Evolutionary conservation across 2,797 vertebrate species (phyloP).

Genomic region (Apogon talboti): DNA sequence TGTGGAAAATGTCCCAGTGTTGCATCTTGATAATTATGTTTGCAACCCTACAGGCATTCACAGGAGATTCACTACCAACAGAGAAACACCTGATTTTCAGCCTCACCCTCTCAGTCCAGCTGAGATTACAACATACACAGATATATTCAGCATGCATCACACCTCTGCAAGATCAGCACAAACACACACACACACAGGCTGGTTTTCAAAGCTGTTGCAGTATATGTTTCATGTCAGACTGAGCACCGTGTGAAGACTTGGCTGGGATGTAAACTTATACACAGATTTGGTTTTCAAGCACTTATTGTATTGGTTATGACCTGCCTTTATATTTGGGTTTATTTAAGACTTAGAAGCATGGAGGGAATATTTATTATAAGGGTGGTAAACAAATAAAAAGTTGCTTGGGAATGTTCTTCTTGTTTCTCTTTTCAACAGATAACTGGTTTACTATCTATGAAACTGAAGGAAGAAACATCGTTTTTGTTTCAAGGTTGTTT

Average conservation of each 20-base stretch:
- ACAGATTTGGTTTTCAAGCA: constrained; percentile 4
- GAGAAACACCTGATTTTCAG: constrained; percentile 7
- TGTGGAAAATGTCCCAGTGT: constrained; percentile 35
- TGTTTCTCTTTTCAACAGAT: too few species aligned
- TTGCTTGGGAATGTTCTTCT: too few species aligned
- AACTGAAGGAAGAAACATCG: too few species aligned
- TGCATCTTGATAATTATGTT: constrained; percentile 30
- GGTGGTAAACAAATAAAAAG: too few species aligned
- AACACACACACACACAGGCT: not conserved
- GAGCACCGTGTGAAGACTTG: constrained; percentile 8
- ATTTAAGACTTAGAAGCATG: not conserved
- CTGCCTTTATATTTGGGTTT: not conserved
- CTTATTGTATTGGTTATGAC: not conserved
- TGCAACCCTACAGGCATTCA: constrained; percentile 15
- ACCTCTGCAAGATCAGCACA: not conserved
- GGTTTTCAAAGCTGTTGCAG: not conserved
- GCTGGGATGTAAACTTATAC: not conserved
- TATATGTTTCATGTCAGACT: not conserved
- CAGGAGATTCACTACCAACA: constrained; percentile 13
- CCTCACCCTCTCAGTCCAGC: constrained; percentile 45
- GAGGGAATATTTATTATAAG: too few species aligned
- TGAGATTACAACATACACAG: constrained; percentile 11
- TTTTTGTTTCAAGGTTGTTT: too few species aligned
- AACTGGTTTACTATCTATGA: too few species aligned
- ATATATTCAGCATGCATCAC: not conserved